Evolutionary conservation across 2,113 vertebrate species (phyloP).

Genomic region (Serilophus lunatus): DNA sequence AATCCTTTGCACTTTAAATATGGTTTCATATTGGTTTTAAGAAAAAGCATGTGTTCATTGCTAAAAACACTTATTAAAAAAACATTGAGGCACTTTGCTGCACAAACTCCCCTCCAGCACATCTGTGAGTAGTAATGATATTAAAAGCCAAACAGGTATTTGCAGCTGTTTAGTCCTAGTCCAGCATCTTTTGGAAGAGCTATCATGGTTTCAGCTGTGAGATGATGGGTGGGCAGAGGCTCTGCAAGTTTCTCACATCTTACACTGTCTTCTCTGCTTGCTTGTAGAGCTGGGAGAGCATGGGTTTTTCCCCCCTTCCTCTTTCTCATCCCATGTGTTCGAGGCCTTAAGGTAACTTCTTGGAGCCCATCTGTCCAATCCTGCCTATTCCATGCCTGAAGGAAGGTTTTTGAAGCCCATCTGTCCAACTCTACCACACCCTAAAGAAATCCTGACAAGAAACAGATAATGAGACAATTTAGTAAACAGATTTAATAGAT

Average conservation of each 20-base stretch:
- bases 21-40: constrained; percentile 35
- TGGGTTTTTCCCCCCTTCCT: neutral
- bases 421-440: constrained; percentile 73
- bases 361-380: constrained; percentile 73
- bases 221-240: neutral
- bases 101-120: constrained; percentile 16
- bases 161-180: neutral
- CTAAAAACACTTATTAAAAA: constrained; percentile 59
- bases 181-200: neutral
- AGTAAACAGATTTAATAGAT: constrained; percentile 76
- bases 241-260: neutral
- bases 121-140: neutral
- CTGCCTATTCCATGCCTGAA: constrained; percentile 53
- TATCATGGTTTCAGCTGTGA: neutral
- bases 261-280: neutral
- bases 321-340: constrained; percentile 43
- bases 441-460: constrained; percentile 74
- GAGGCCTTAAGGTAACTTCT: constrained; percentile 59
- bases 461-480: constrained; percentile 73
- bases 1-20: constrained; percentile 32
- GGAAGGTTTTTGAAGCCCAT: constrained; percentile 74
- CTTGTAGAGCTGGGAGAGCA: neutral
- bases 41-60: constrained; percentile 33
- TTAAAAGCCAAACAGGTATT: constrained; percentile 48
- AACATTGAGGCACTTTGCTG: constrained; percentile 22